Conservation (phyloP, 2,888 invertebrate species). For the Yponomeuta cagnagella region DNA sequence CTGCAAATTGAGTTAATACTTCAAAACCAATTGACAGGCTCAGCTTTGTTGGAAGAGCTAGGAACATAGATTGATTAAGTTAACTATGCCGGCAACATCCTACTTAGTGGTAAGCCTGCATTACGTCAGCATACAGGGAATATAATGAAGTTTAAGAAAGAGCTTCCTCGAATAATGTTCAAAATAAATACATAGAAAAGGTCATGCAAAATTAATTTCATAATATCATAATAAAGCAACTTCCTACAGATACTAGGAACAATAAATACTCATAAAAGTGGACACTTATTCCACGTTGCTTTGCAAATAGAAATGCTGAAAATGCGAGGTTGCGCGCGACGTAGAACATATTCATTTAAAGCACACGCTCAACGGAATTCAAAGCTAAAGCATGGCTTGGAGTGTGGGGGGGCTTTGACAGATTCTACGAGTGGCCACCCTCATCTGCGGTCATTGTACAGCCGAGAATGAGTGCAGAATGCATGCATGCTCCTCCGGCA, state of each 20-base stretch:
- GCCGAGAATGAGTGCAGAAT: constrained; percentile 32
- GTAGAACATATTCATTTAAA: background rate
- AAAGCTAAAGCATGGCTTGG: constrained; percentile 2
- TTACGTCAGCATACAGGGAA: background rate
- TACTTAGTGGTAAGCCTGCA: background rate
- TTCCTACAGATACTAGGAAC: background rate
- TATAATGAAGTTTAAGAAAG: no score
- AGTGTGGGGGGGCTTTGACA: constrained; percentile 6
- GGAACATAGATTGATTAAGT: constrained; percentile 3
- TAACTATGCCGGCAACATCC: background rate
- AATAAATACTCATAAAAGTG: background rate
- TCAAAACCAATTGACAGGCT: background rate
- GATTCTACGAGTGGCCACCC: constrained; percentile 16
- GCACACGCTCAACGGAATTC: background rate
- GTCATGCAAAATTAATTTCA: no score
- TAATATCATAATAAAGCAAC: background rate
- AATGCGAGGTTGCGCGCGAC: background rate
- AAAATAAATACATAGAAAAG: no score
- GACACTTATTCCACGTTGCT: no score
- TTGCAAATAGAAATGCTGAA: background rate
- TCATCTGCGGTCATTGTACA: constrained; percentile 59
- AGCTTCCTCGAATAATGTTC: no score
- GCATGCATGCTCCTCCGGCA: constrained; percentile 50
- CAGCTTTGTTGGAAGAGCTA: background rate
- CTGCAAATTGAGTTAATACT: background rate